Conservation (phyloP, 2,797 vertebrate species). For the Hafferia zeledoni region DNA sequence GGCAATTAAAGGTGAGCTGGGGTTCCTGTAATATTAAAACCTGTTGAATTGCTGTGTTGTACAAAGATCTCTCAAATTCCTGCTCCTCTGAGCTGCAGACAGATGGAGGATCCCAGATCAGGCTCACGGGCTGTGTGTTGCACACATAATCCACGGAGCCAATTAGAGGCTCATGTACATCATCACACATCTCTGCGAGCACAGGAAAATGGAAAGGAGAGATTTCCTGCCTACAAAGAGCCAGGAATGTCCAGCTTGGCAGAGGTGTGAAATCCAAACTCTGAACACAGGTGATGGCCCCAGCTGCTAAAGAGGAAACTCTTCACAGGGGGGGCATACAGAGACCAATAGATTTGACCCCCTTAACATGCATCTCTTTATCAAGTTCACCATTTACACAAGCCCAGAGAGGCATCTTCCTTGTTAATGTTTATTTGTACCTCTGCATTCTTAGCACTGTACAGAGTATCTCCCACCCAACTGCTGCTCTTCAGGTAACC, state of each 20-base stretch:
- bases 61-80: not conserved
- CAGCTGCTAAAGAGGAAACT: not conserved
- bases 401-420: not conserved
- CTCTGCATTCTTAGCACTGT: rapidly evolving
- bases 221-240: not conserved
- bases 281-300: not conserved
- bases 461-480: not conserved
- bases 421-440: rapidly evolving
- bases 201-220: not conserved
- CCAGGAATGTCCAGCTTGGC: not conserved
- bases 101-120: not conserved
- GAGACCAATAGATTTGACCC: not conserved
- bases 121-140: not conserved
- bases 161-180: not conserved
- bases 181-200: not conserved
- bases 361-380: not conserved
- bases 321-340: not conserved
- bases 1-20: not conserved
- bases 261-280: not conserved
- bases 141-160: not conserved
- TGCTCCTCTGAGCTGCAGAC: not conserved
- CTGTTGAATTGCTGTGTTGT: not conserved
- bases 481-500: not conserved
- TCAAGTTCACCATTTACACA: rapidly evolving
- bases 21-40: not conserved